Evolutionary conservation across 1,140 invertebrate genomes (phyloP), one percentile per base, ranked within the genome.

Genomic region (Pentalonia nigronervosa): DNA sequence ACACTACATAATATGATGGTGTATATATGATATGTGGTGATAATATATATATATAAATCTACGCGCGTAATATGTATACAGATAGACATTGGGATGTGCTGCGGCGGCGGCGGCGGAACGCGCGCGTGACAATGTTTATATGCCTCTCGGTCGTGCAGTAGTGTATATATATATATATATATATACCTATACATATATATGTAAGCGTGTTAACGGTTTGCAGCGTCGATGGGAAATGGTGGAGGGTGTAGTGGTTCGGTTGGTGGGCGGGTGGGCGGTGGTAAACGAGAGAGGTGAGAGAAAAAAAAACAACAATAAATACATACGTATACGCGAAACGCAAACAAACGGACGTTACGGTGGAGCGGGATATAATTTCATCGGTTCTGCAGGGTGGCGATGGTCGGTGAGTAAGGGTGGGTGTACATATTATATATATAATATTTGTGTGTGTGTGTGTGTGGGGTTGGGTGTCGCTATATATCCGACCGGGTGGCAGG

Each of bases 281-380:
- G 76, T 83, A 34, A 83, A 36, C n/a, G 76, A 83, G 76, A 83
- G 84, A 45, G 84, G 84, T 86, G 84, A 47, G 84, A 41, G 84
- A 45, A 87, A 87, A 48, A n/a, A 48, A 87, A 87, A 48, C 30
- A 48, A 86, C 86, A 87, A 87, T n/a, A 87, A 48, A 48, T n/a
- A 87, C 11, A 47, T 30, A 87, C 86, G 47, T 45, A 47, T 45
- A 90, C 89, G 34, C n/a, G 34, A 56, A 67, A 76, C 56, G 76
- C 56, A 91, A 91, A 91, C 90, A 92, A 92, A 92, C 76, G 90
- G 67, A 92, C 90, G 90, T 83, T 83, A 81, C 56, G 90, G 50
- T 25, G 7, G 90, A 21, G 41, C 20, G 56, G 53, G 17, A 41
- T 84, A 84, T 81, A 84, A 84, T 21, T 84, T 23, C 47, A 47